Evolutionary conservation across 2,888 invertebrate species (phyloP), one percentile per base, ranked within the genome.

Genomic region (Rhagonycha lutea): DNA sequence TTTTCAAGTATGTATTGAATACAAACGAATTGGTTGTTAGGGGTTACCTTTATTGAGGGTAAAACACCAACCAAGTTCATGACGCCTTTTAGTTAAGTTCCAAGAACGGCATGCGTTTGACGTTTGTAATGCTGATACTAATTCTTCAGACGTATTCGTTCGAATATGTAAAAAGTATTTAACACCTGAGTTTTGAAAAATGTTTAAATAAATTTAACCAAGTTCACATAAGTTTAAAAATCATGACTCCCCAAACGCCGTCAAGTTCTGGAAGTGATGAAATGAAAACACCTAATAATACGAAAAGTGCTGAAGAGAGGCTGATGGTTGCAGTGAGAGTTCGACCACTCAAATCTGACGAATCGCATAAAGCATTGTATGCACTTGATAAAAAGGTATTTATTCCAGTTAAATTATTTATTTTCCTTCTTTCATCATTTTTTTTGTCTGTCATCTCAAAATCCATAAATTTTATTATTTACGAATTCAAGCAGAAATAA

Each of bases 251-350:
- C 28, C 86, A 86, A 79, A 87, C 87, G 14, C 87, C 88, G 3
- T 86, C 86, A 12, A 88, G 87, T 83, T 87, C 87, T 14, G 87
- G 88, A 70, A 87, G 87, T 82, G 87, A 87, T 68, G 85, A 84
- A 14, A 81, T 83, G 47, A 82, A 84, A 74, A 84, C 84, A 0
- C 80, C 83, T 5, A 26, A 26, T n/a, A 47, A 47, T 47, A n/a
- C 47, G n/a, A 86, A 84, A 80, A 83, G 83, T 73, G 85, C 85
- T 0, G 88, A 88, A 81, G 88, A 89, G 78, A 82, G 87, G 67
- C 82, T 89, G 26, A 88, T 88, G 88, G 98, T 98, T 78, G 96
- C 96, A 68, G 95, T 98, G 73, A 92, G 98, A 83, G 95, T 98
- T 79, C 92, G 97, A 76, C 98, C 98, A 8, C 90, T 96, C 79